Evolutionary conservation across 2,113 vertebrate species (phyloP).

Genomic region (Mastomys coucha): DNA sequence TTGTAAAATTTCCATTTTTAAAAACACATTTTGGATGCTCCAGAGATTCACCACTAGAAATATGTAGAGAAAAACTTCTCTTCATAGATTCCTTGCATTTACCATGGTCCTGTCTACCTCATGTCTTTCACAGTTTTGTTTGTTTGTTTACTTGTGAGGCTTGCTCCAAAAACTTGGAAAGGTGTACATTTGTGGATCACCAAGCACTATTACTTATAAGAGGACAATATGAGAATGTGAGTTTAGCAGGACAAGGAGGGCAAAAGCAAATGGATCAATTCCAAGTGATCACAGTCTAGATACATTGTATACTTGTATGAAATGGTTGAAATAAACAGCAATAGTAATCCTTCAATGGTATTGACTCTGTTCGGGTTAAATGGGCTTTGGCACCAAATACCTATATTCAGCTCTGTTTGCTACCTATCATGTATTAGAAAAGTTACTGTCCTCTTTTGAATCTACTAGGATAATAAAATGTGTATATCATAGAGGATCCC

Average conservation of each 20-base stretch:
- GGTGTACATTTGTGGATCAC: neutral
- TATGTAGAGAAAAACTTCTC: neutral
- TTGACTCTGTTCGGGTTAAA: neutral
- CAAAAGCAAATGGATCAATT: neutral
- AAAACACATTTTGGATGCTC: too few species aligned
- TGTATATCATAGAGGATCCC: neutral
- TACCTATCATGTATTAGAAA: neutral
- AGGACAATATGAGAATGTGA: neutral
- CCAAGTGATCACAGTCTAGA: too few species aligned
- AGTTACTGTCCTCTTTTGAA: neutral
- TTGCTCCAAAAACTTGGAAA: neutral
- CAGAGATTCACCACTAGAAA: neutral
- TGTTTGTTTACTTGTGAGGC: neutral
- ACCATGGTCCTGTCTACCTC: neutral
- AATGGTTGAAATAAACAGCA: neutral
- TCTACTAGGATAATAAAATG: neutral
- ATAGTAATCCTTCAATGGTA: neutral
- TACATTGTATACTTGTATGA: neutral
- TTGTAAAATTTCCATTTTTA: neutral
- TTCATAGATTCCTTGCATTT: neutral
- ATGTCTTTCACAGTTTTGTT: neutral
- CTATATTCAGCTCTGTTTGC: neutral
- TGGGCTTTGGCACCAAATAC: constrained; percentile 2
- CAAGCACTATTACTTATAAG: neutral
- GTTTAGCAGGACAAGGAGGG: too few species aligned